Evolutionary conservation across 2,113 vertebrate genomes (phyloP).

Genomic region (Cygnus atratus): DNA sequence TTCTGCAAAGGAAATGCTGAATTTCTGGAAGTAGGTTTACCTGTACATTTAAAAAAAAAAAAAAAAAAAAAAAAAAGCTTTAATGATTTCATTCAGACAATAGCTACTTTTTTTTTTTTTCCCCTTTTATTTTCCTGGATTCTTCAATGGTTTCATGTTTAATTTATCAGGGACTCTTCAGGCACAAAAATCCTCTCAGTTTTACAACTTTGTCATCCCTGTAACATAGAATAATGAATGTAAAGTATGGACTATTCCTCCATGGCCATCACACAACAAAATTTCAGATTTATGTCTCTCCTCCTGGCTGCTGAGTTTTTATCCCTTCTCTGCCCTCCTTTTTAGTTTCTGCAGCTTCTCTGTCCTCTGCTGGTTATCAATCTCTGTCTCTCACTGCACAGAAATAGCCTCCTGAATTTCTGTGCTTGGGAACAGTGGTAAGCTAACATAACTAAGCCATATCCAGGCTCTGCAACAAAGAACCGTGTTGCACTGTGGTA

Average conservation of each 20-base stretch:
- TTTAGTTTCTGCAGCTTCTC: background rate
- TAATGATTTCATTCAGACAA: slow-evolving; percentile 11
- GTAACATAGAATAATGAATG: background rate
- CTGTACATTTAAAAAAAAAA: slow-evolving; percentile 61
- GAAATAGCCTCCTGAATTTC: background rate
- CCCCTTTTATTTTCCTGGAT: background rate
- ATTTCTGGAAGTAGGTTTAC: slow-evolving; percentile 87
- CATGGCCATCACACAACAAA: background rate
- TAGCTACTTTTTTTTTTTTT: too few relatives aligned
- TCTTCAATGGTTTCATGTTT: background rate
- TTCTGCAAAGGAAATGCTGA: slow-evolving; percentile 84
- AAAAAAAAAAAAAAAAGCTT: slow-evolving; percentile 12
- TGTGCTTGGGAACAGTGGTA: background rate
- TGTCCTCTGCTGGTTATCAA: background rate
- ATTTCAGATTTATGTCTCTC: background rate
- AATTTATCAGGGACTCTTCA: background rate
- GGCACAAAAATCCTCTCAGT: background rate
- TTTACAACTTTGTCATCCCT: background rate
- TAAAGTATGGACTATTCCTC: background rate
- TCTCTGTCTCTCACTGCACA: background rate
- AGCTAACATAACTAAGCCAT: background rate
- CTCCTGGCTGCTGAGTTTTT: background rate
- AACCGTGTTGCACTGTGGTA: background rate
- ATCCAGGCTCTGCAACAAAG: background rate
- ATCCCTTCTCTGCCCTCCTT: background rate